Conservation (phyloP, 2,888 invertebrate species). For the Plebejus melissa region DNA sequence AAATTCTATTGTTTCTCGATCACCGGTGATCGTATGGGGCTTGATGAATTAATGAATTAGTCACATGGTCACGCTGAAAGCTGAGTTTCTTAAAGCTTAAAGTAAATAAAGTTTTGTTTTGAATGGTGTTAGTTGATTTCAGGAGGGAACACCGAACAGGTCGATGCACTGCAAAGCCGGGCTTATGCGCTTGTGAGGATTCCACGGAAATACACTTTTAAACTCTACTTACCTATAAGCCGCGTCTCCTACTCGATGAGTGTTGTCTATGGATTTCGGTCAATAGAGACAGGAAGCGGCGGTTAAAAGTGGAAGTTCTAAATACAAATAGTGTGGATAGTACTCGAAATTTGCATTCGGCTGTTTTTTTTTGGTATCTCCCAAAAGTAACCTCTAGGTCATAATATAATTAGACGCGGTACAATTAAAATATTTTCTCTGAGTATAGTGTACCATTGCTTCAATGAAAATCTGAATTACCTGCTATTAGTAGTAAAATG, state of each 20-base stretch:
- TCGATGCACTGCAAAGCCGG: constrained; percentile 75
- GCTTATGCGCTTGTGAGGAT: constrained; percentile 77
- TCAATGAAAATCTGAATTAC: background rate
- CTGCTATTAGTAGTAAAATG: background rate
- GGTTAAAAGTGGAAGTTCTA: background rate
- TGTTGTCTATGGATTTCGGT: constrained; percentile 8
- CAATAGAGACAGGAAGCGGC: background rate
- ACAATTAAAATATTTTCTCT: no score
- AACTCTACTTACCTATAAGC: constrained; percentile 34
- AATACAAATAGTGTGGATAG: background rate
- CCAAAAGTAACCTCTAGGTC: no score
- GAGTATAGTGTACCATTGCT: background rate
- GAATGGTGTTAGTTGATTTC: constrained; percentile 53
- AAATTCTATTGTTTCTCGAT: no score
- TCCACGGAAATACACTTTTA: constrained; percentile 78
- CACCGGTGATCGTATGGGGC: no score
- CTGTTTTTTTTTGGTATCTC: background rate
- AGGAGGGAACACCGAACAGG: constrained; percentile 51
- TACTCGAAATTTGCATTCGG: background rate
- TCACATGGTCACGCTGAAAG: constrained; percentile 40
- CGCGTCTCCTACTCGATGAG: constrained; percentile 7
- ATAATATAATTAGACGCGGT: no score
- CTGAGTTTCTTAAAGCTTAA: constrained; percentile 33
- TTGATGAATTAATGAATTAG: no score
- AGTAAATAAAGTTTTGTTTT: constrained; percentile 55